Conservation (phyloP, 2,797 vertebrate species). For the Melanotaenia nigrans region DNA sequence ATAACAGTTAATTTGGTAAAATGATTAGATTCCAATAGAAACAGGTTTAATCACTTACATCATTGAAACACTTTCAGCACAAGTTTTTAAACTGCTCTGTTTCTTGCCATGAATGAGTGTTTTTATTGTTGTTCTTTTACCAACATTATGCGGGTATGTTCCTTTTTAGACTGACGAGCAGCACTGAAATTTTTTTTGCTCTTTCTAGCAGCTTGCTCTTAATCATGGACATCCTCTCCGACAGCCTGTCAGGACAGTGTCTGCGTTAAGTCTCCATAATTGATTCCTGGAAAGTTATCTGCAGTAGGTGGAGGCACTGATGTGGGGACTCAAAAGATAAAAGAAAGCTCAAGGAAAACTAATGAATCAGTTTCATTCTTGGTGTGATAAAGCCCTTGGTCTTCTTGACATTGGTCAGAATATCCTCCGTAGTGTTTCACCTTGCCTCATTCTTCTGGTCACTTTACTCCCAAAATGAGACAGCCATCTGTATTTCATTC, state of each 20-base stretch:
- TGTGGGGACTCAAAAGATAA: not conserved
- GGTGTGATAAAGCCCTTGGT: not conserved
- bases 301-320: not conserved
- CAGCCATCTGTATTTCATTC: not conserved
- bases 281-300: not conserved
- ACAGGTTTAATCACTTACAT: too few species aligned
- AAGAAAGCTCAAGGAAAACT: not conserved
- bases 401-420: slow-evolving; percentile 1
- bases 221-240: not conserved
- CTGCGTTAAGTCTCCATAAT: slow-evolving; percentile 17
- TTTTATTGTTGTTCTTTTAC: too few species aligned
- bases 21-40: too few species aligned
- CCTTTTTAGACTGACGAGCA: not conserved
- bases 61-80: too few species aligned
- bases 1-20: too few species aligned
- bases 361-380: not conserved
- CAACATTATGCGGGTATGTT: not conserved
- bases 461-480: not conserved
- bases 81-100: too few species aligned
- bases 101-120: too few species aligned
- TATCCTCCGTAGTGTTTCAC: not conserved
- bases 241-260: not conserved
- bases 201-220: not conserved
- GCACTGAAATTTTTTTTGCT: not conserved
- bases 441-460: not conserved